Evolutionary conservation across 2,113 vertebrate genomes (phyloP), one percentile per base, ranked within the genome.

Genomic region (Grallaria varia): DNA sequence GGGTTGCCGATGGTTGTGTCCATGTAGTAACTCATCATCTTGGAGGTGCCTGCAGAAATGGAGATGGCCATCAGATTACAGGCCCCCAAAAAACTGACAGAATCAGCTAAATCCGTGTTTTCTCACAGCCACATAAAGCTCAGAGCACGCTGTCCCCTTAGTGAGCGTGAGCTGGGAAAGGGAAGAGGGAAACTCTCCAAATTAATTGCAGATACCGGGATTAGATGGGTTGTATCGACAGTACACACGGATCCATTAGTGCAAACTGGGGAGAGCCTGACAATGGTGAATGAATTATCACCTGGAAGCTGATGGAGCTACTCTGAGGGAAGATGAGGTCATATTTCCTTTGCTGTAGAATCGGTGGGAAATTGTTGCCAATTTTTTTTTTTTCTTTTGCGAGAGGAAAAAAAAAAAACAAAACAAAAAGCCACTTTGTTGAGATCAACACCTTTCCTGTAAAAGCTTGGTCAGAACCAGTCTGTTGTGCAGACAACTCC

Each of bases 1-100:
- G 98, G 74, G 82, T 86, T 98, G 90, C 97, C 97, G 14, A 98
- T 97, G 94, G 98, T 79, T 53, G 98, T 97, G 97, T 99, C 98
- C 98, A 98, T 88, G 87, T 99, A 99, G 98, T 99, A 99, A 98
- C 98, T 99, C 99, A 99, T 99, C 95, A 87, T 96, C 92, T 55
- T 45, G 42, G 77, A 73, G 82, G 64, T 40, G 60, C 97, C 98
- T 98, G 96, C 21, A 10, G 69, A 87, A 93, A 94, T 4, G 59
- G 67, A 67, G 92, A 66, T 2, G 84, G 49, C 44, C 12, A 3
- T 96, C 52, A 95, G 74, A 25, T 23, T 27, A n/a, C 47, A 56
- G 31, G 73, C 66, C 9, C 10, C 15, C n/a, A n/a, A 17, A n/a
- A 33, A 55, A 21, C 8, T 4, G 52, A 31, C 8, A 63, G 30